Evolutionary conservation across 2,113 vertebrate species (phyloP).

Genomic region (Eretmochelys imbricata): DNA sequence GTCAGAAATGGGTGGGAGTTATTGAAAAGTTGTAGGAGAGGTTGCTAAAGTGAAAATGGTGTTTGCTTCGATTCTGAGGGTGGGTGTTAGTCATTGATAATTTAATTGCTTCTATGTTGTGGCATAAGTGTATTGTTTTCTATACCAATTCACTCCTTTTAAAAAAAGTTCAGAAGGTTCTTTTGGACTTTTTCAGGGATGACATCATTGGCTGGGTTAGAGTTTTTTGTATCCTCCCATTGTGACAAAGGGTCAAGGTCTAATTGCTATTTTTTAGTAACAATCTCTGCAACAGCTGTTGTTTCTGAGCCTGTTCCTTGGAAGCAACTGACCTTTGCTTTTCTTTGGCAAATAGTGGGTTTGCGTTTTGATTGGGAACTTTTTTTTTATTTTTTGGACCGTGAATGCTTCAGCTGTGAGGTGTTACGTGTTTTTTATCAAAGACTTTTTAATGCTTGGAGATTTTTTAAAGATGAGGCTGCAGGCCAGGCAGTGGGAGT

Average conservation of each 20-base stretch:
- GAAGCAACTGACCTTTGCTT: not conserved
- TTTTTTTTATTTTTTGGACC: no score
- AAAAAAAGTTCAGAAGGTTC: not conserved
- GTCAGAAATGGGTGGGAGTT: not conserved
- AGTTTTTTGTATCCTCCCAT: not conserved
- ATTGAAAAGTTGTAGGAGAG: not conserved
- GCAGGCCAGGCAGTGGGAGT: not conserved
- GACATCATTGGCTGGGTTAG: not conserved
- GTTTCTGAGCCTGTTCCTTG: not conserved
- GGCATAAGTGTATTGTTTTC: not conserved
- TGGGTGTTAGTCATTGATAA: not conserved
- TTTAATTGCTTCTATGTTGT: not conserved
- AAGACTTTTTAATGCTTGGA: no score
- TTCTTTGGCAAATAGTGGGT: not conserved
- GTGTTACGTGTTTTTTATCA: no score
- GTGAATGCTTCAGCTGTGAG: no score
- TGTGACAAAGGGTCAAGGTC: not conserved
- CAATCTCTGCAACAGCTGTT: not conserved
- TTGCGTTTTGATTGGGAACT: not conserved
- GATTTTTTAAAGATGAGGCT: not conserved
- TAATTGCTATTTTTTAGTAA: not conserved
- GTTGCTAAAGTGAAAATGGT: not conserved
- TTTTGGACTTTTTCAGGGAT: not conserved
- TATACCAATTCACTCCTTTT: not conserved
- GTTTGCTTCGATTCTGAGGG: not conserved